Conservation (phyloP, 2,113 vertebrate genomes). For the Rhipidura dahli region DNA sequence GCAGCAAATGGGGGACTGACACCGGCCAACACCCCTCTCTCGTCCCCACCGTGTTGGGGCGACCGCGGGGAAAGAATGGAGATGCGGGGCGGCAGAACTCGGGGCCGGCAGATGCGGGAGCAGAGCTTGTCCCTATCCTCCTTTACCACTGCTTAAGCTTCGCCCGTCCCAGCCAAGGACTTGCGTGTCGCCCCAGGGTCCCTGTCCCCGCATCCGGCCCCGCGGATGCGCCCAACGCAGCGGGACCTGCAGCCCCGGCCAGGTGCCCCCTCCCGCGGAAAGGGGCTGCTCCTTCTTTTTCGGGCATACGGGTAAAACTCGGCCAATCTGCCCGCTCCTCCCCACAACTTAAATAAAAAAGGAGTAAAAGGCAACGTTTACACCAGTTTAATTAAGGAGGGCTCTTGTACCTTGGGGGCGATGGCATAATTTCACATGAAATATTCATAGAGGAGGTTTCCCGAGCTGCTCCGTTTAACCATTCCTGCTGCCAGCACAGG, state of each 20-base stretch:
- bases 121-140: background rate
- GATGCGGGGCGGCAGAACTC: background rate
- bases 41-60: accelerated
- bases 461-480: constrained; percentile 1
- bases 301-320: background rate
- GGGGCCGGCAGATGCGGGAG: background rate
- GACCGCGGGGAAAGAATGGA: background rate
- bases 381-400: constrained; percentile 39
- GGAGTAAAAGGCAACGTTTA: constrained; percentile 16
- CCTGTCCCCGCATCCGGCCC: background rate
- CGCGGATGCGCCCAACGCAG: accelerated
- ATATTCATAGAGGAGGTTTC: constrained; percentile 28
- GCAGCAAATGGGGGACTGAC: background rate
- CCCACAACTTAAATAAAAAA: background rate
- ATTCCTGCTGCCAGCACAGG: background rate
- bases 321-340: background rate
- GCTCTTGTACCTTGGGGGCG: constrained; percentile 3
- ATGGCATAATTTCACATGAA: constrained; percentile 2
- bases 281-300: background rate
- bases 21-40: accelerated
- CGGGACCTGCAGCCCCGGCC: background rate
- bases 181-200: background rate
- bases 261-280: accelerated
- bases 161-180: accelerated
- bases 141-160: background rate